Evolutionary conservation across 2,113 vertebrate species (phyloP).

Genomic region (Suricata suricatta): DNA sequence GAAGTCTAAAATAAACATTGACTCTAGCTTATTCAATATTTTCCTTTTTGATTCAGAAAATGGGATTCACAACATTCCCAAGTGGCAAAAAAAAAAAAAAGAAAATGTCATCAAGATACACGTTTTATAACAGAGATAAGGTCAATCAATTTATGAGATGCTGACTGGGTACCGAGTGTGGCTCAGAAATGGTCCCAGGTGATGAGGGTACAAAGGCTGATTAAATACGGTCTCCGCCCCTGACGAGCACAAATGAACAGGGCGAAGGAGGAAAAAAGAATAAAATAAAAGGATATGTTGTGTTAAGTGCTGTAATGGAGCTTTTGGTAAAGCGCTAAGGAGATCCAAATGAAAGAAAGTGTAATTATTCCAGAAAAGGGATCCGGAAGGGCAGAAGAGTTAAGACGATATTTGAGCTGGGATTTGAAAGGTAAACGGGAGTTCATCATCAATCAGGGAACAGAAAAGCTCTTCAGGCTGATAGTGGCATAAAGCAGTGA

Average conservation of each 20-base stretch:
- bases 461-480: neutral
- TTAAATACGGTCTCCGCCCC: neutral
- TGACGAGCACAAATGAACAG: neutral
- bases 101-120: neutral
- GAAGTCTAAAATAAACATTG: neutral
- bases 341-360: neutral
- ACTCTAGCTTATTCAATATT: neutral
- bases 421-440: neutral
- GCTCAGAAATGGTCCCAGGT: neutral
- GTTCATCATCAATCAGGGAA: neutral
- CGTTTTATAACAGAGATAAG: neutral
- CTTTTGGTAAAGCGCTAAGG: neutral
- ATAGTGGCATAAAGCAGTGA: accelerated
- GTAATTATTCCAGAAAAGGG: neutral
- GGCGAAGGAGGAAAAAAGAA: neutral
- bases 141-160: neutral
- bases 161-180: neutral
- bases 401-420: neutral
- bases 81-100: neutral
- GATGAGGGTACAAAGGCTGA: neutral
- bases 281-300: neutral
- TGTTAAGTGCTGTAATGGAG: neutral
- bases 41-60: conserved; percentile 7
- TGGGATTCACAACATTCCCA: neutral
- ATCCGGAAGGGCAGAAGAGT: neutral